Evolutionary conservation across 2,797 vertebrate genomes (phyloP), one percentile per base, ranked within the genome.

Genomic region (Gymnoscopelus microlampas): DNA sequence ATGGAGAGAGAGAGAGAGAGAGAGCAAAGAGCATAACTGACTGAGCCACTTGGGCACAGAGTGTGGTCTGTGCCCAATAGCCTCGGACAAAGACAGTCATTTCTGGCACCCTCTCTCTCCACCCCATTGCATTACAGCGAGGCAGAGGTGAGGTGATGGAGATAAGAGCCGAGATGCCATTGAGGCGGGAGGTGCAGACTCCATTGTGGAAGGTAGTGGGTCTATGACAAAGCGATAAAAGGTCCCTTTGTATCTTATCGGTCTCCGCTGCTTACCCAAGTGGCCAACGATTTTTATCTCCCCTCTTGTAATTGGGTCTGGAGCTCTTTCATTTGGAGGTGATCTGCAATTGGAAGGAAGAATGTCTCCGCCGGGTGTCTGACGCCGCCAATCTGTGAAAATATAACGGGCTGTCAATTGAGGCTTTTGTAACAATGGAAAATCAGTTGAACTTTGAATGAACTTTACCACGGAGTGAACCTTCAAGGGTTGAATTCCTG

Each of bases 271-370:
- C 57, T 49, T 44, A 53, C 13, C 24, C 60, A 10, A 23, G 56
- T 24, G 39, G 47, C 39, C 50, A 47, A 29, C 35, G 6, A 44
- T 59, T 73, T 44, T 67, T 56, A 77, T 84, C 77, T 78, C 60
- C 12, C 62, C 54, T 2, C 57, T 68, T 71, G 70, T 88, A 82
- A 87, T 87, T 82, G 84, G 67, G 53, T 77, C 73, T 74, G 49
- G 6, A 70, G 48, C 29, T 53, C 29, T 81, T 74, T 82, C 66
- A 78, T 85, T 84, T 66, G 24, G 60, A 82, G 82, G 80, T 74
- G 82, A 85, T 86, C 77, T 59, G 19, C 9, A 60, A 44, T 70
- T 12, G 62, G 48, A 85, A 78, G 63, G 59, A 78, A 73, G 62
- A 60, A 59, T 49, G 8, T 13, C 67, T 71, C 6, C 2, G 68